Percentiles rank a stretch among this genome's conserved stretches.
These are phyloP conservation scores for Hirudo medicinalis DNA, from an alignment of 1,140 invertebrate species.

Conservation along the genomic window DNA sequence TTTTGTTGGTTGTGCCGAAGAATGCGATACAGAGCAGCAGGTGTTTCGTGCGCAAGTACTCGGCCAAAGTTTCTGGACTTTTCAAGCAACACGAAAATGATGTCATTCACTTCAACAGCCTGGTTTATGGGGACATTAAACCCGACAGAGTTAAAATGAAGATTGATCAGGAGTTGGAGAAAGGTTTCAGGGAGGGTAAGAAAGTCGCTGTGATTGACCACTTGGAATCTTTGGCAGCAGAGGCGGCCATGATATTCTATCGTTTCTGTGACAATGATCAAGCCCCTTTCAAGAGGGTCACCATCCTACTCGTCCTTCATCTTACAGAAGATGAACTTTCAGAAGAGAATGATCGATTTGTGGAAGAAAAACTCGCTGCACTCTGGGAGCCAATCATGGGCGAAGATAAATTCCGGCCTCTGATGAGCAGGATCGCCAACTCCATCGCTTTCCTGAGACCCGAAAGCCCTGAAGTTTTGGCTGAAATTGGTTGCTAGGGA, in stretches of 20 bases:
- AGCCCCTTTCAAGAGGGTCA: background rate
- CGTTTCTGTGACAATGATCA: conserved; percentile 1
- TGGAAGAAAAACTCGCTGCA: background rate
- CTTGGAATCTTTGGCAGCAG: background rate
- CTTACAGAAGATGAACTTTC: background rate
- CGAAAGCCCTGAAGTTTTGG: background rate
- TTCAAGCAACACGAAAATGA: background rate
- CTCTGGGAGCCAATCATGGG: background rate
- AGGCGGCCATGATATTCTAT: conserved; percentile 7
- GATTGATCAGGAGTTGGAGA: background rate
- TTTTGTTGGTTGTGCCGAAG: background rate
- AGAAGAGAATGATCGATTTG: background rate
- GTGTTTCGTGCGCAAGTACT: background rate
- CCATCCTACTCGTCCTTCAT: background rate
- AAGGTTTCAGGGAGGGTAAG: background rate
- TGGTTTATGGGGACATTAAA: background rate
- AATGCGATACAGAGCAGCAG: background rate
- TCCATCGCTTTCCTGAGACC: background rate
- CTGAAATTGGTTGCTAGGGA: background rate
- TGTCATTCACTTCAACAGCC: background rate
- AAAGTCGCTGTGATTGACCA: background rate
- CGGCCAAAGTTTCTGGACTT: background rate
- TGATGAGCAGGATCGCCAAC: conserved; percentile 9
- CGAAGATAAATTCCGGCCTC: background rate
- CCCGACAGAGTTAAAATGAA: background rate